Percentiles rank a stretch among this genome's conserved stretches.
Evolutionary conservation across 2,797 vertebrate species (phyloP).

Genomic region (Cirrhinus mrigala): DNA sequence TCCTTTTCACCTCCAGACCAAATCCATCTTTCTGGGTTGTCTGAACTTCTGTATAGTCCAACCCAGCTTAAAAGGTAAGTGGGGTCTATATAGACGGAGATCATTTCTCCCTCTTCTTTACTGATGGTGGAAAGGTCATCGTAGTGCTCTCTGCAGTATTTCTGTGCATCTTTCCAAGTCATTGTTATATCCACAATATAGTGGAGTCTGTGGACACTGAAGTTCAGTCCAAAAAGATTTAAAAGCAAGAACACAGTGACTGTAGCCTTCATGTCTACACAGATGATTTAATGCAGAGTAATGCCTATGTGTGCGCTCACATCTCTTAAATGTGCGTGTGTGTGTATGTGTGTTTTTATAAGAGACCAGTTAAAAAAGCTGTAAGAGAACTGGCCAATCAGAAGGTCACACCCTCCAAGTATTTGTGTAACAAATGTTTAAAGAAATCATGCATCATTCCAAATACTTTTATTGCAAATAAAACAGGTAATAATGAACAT

Average conservation of each 20-base stretch:
- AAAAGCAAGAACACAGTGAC: background rate
- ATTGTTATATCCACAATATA: background rate
- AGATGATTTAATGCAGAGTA: background rate
- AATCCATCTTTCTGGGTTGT: background rate
- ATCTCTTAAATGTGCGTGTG: background rate
- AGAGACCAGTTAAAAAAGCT: background rate
- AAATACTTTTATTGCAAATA: background rate
- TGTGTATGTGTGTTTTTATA: background rate
- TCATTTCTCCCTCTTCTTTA: background rate
- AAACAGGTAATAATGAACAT: background rate
- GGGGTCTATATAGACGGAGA: background rate
- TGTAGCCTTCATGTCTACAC: background rate
- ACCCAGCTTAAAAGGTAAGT: background rate
- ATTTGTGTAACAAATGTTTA: slow-evolving; percentile 25
- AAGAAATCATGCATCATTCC: background rate
- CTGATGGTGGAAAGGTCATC: background rate
- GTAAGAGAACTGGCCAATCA: background rate
- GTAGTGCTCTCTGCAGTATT: background rate
- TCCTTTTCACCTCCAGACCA: background rate
- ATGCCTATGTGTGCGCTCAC: too few relatives aligned
- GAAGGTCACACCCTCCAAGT: background rate
- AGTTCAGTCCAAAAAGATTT: background rate
- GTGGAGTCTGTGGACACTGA: background rate
- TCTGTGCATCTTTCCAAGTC: background rate
- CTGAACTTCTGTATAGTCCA: background rate